These are phyloP conservation scores for Octomys mimax DNA, from an alignment of 2,797 vertebrate genomes.

Conservation along the genomic window DNA sequence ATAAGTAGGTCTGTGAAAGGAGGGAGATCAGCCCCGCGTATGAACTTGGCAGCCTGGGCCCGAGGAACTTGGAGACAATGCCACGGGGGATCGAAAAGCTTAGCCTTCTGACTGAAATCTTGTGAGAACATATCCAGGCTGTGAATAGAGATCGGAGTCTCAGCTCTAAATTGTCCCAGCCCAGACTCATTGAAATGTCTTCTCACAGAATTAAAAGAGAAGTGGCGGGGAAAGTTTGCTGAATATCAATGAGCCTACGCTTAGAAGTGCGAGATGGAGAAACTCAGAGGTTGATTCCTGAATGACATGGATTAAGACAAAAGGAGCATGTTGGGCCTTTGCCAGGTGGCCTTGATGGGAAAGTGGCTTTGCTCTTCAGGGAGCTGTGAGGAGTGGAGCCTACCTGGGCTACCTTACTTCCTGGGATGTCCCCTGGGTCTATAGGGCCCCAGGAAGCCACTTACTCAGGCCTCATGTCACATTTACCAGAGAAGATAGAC, in stretches of 20 bases:
- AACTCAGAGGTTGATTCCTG: constrained; percentile 87
- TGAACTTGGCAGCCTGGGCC: constrained; percentile 89
- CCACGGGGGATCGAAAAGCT: constrained; percentile 86
- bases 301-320: constrained; percentile 86
- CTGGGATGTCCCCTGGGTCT: not conserved
- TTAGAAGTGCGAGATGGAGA: constrained; percentile 85
- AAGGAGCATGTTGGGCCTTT: constrained; percentile 83
- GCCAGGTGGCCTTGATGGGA: constrained; percentile 82
- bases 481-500: not conserved
- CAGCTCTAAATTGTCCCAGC: constrained; percentile 86
- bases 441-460: not conserved
- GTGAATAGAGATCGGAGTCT: constrained; percentile 89
- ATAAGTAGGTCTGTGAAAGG: constrained; percentile 90
- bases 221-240: constrained; percentile 87
- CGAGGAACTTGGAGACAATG: constrained; percentile 88
- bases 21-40: constrained; percentile 85
- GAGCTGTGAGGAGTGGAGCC: constrained; percentile 51
- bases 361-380: constrained; percentile 75
- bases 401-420: constrained; percentile 65
- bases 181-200: constrained; percentile 89
- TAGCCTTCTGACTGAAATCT: constrained; percentile 87
- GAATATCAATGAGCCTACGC: constrained; percentile 90
- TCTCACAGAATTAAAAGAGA: constrained; percentile 86
- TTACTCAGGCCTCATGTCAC: not conserved
- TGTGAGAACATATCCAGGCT: constrained; percentile 88